Evolutionary conservation across 2,113 vertebrate species (phyloP), one percentile per base, ranked within the genome.

Genomic region (Ammodytes dubius): DNA sequence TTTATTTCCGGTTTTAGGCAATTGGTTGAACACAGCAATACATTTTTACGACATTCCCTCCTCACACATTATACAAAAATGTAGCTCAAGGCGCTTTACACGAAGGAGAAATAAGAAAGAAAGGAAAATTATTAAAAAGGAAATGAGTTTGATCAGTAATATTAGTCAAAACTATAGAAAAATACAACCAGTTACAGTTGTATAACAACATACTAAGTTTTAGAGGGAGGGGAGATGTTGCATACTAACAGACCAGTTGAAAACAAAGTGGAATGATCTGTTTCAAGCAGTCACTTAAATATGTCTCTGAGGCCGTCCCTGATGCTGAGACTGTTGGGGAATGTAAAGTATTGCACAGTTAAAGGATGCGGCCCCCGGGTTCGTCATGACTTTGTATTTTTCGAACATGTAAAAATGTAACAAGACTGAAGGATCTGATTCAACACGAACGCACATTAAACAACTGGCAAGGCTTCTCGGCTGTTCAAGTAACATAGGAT

Each of bases 221-320:
- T 15, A 67, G 45, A 13, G 9, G 10, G 42, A 57, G 7, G 17
- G 27, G 2, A 40, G 50, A 67, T 4, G 2, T 17, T 14, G 42
- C 4, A 10, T n/a, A 64, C 46, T 15, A 3, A 35, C n/a, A 56
- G 37, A 14, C 14, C 0, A 7, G 53, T 39, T 49, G 42, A 70
- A 54, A 76, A 37, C 47, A 37, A 75, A 79, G 59, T 68, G 68
- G 58, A 76, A 66, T 43, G 17, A 77, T 73, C 13, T 8, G 52
- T 49, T 52, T 77, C 7, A 6, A 69, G 72, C 63, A 77, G 74
- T 70, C 79, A 72, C 77, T 68, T 54, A 87, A 84, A 89, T 61
- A 83, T 89, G 81, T 74, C 4, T 50, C 58, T 3, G 68, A 70
- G 60, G 13, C 58, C 15, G 37, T 57, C 53, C 35, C 37, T 66